Evolutionary conservation across 1,140 invertebrate species (phyloP), one percentile per base, ranked within the genome.

Genomic region (Psilanteris sp.): DNA sequence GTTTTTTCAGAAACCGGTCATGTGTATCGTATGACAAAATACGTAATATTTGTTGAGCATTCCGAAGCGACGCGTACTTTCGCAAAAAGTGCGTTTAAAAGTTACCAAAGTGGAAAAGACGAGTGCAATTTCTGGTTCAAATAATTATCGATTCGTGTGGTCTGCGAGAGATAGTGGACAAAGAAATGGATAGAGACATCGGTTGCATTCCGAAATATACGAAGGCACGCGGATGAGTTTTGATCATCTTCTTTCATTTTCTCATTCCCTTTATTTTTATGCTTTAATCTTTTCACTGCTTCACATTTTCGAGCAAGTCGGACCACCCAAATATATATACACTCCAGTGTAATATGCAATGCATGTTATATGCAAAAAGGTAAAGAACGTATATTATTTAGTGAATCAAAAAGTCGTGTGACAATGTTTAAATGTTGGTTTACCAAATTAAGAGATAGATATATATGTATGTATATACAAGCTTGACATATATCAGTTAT

Each of bases 91-190:
- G 44, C 59, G 55, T 81, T 86, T 80, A 77, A 81, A 77, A 68
- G 46, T 43, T 66, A 66, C 59, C 68, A 72, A 81, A 81, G 80
- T 83, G 85, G 82, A 88, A 85, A 85, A 83, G 82, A 77, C 79
- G 77, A 80, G 77, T 79, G 82, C 79, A 83, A 87, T 87, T 86
- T 87, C 86, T 84, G 79, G 77, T 81, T 71, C 74, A 84, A 82
- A 83, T 83, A 87, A 88, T 88, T 87, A 87, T 88, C 86, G 87
- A 88, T 88, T 87, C 78, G 85, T 87, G 87, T 87, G 87, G 87
- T 88, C 87, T 77, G 32, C 52, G 64, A 73, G 73, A 74, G 67
- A 67, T 72, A 57, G 66, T 20, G 77, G 68, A 82, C 79, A 80
- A 79, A 86, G 83, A 87, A 88, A 79, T 82, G 82, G 85, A 87